These are phyloP conservation scores for Agrenia bidenticulata DNA, from an alignment of 2,888 invertebrate genomes.

Conservation along the genomic window DNA sequence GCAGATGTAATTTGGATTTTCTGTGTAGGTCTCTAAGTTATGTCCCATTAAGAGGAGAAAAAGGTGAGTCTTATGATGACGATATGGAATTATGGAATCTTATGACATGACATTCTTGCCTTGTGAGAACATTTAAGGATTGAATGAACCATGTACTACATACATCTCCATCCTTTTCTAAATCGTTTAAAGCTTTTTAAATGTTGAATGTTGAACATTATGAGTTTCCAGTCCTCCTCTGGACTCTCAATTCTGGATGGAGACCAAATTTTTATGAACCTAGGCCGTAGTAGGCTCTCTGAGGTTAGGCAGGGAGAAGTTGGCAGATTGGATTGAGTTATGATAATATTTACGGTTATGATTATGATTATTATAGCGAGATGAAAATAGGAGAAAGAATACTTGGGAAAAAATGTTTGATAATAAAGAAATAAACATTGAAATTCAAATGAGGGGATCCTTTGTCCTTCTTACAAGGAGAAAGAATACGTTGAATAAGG, in stretches of 20 bases:
- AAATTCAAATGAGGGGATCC: slow-evolving; percentile 39
- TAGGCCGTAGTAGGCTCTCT: too few species aligned
- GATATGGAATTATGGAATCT: background rate
- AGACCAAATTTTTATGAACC: too few species aligned
- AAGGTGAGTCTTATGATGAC: slow-evolving; percentile 20
- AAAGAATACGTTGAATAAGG: slow-evolving; percentile 12
- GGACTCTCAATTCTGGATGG: background rate
- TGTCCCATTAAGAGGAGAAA: slow-evolving; percentile 13
- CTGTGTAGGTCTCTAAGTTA: background rate
- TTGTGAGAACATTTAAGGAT: too few species aligned
- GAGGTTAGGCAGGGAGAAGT: too few species aligned
- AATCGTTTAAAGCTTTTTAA: too few species aligned
- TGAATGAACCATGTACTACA: too few species aligned
- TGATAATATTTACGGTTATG: slow-evolving; percentile 48
- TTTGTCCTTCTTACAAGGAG: slow-evolving; percentile 8
- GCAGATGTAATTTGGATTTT: slow-evolving; percentile 1
- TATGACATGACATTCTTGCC: slow-evolving; percentile 8
- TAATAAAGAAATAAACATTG: slow-evolving; percentile 49
- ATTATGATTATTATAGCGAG: slow-evolving; percentile 43
- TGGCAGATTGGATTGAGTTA: slow-evolving; percentile 44
- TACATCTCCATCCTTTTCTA: too few species aligned
- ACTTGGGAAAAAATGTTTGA: slow-evolving; percentile 32
- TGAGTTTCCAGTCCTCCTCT: background rate
- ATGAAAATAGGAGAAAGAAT: slow-evolving; percentile 28
- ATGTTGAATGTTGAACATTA: background rate